Percentiles rank a stretch among this genome's conserved stretches.
Conservation (phyloP, 2,797 vertebrate species). For the Trachops cirrhosus region DNA sequence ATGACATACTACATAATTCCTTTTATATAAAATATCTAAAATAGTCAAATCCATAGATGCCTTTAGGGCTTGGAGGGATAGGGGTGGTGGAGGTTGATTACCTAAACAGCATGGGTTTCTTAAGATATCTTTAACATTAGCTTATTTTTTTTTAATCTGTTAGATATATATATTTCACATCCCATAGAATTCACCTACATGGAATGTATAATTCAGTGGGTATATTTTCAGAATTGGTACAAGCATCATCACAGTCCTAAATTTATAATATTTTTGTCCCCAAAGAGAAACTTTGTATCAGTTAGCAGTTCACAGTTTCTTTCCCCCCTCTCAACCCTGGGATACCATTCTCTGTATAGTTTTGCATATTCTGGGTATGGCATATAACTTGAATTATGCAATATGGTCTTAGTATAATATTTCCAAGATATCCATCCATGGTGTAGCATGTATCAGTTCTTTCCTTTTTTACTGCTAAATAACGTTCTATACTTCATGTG, state of each 20-base stretch:
- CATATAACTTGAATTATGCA: neutral
- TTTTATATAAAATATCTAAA: neutral
- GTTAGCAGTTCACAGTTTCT: neutral
- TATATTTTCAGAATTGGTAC: neutral
- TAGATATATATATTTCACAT: neutral
- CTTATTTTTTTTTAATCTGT: neutral
- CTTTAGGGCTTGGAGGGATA: neutral
- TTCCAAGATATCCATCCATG: neutral
- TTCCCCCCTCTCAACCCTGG: neutral
- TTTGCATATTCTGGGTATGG: neutral
- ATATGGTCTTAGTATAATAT: neutral
- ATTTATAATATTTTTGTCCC: neutral
- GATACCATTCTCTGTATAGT: neutral
- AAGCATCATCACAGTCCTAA: neutral
- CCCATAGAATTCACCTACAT: neutral
- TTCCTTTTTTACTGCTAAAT: neutral
- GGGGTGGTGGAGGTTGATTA: neutral
- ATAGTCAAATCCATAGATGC: neutral
- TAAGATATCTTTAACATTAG: neutral
- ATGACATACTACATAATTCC: neutral
- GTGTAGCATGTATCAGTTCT: neutral
- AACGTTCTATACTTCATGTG: neutral
- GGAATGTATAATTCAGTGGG: neutral
- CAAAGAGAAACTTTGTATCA: neutral
- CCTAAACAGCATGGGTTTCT: neutral